Evolutionary conservation across 92 coral and sea anemone genomes (phyloP), one percentile per base, ranked within the genome.

Genomic region (Heteractis magnifica): DNA sequence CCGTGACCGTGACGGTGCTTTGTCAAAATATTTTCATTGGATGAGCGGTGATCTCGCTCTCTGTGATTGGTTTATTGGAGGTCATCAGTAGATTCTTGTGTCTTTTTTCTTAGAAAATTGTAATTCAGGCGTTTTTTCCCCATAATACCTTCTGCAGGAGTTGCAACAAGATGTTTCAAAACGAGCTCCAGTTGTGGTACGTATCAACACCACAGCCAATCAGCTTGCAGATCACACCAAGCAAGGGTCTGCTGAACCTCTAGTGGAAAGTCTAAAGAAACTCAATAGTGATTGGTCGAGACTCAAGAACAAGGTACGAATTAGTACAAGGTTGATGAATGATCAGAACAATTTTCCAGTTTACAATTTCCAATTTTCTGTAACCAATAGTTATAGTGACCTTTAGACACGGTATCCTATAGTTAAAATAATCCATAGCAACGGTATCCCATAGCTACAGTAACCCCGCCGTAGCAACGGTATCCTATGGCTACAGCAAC

Each of bases 231-330:
- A 92, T 62, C 91, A 90, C 85, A 94, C 99, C 76, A 93, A 92
- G 60, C 97, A 94, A 83, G 99, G 98, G 71, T 91, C 91, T 59
- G 89, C 99, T 64, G 86, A 90, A 55, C 87, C 86, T 8, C 89
- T 96, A 19, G 92, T 90, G 76, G 98, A 94, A 56, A 90, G 72
- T 86, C 86, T 96, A 51, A 96, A 94, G 90, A 93, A 89, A 79
- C 88, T 96, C 71, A 96, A 96, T 85, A 91, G 92, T 23, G 99
- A 96, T 86, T 96, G 99, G 99, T 90, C 97, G 62, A 90, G 97
- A 79, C 95, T 96, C 62, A 96, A 96, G 86, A 94, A 91, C 75
- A 87, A 94, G 90, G 87, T 84, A 80, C 6, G 44, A 34, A 34
- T 34, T 34, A 34, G 44, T 34, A 34, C 44, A 71, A 21, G 18